Conservation (phyloP, 92 coral and sea anemone genomes). For the Paragorgia papillata region DNA sequence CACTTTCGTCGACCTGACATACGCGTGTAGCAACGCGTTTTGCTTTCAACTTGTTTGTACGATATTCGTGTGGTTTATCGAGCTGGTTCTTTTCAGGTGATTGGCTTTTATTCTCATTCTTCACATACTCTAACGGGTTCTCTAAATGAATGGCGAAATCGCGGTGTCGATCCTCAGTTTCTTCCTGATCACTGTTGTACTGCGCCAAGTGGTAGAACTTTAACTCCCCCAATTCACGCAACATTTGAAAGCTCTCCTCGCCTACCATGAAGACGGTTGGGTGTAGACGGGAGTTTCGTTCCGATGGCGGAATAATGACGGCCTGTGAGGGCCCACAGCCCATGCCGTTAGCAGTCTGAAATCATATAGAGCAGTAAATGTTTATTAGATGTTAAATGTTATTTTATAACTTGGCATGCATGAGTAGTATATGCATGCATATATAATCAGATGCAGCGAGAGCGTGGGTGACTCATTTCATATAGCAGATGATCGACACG, state of each 20-base stretch:
- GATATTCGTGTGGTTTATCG: neutral
- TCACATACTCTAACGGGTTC: slow-evolving; percentile 11
- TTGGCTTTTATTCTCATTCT: neutral
- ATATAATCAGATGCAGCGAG: too few species aligned
- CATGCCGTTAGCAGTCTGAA: slow-evolving; percentile 45
- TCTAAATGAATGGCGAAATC: slow-evolving; percentile 21
- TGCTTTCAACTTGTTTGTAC: neutral
- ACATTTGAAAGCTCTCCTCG: slow-evolving; percentile 76
- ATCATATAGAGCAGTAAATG: neutral
- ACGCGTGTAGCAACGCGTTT: neutral
- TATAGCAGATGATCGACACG: too few species aligned
- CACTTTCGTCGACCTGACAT: neutral
- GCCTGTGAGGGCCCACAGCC: slow-evolving; percentile 96
- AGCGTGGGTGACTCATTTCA: too few species aligned
- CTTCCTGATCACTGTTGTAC: neutral
- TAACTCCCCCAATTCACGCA: slow-evolving; percentile 92
- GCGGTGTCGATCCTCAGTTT: neutral
- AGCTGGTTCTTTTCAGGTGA: neutral
- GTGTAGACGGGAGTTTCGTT: slow-evolving; percentile 58
- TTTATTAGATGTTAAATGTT: neutral
- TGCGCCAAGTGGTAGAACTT: slow-evolving; percentile 71
- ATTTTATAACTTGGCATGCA: too few species aligned
- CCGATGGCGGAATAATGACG: slow-evolving; percentile 57
- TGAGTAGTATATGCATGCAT: too few species aligned
- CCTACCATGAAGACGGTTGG: slow-evolving; percentile 96